These are phyloP conservation scores for Notechis scutatus DNA, from an alignment of 2,113 vertebrate genomes.

Conservation along the genomic window DNA sequence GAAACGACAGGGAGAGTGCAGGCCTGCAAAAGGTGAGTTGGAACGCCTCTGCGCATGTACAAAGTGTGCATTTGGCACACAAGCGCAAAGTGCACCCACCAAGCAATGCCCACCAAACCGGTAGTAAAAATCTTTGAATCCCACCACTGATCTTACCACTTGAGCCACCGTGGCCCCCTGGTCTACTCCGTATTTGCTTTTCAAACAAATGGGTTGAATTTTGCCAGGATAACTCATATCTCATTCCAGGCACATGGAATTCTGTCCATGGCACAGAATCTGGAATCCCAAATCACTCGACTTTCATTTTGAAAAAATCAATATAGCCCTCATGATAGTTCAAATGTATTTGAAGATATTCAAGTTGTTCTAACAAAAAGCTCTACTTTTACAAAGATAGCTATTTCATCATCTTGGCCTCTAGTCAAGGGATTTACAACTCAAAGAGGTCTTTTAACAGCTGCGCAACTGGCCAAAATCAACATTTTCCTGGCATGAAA, in stretches of 20 bases:
- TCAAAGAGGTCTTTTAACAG: neutral
- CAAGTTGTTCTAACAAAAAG: neutral
- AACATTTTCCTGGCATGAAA: neutral
- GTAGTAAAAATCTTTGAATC: no score
- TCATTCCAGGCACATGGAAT: neutral
- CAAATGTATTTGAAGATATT: neutral
- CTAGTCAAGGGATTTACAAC: neutral
- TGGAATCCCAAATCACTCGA: neutral
- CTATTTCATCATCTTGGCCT: neutral
- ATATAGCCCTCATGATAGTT: neutral
- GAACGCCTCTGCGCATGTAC: no score
- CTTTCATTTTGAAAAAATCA: neutral
- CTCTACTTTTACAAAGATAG: neutral
- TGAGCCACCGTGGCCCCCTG: no score
- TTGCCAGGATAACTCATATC: neutral
- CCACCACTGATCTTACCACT: no score
- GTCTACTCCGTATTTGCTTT: neutral
- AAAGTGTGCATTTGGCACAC: no score
- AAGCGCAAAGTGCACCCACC: no score
- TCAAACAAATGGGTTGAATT: neutral
- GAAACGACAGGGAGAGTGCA: no score
- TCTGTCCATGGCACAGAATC: neutral
- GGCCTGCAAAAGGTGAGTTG: no score
- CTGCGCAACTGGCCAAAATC: neutral
- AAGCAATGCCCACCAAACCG: no score